These are phyloP conservation scores for Benthosema pterotum DNA, from an alignment of 2,797 vertebrate genomes.

Conservation along the genomic window DNA sequence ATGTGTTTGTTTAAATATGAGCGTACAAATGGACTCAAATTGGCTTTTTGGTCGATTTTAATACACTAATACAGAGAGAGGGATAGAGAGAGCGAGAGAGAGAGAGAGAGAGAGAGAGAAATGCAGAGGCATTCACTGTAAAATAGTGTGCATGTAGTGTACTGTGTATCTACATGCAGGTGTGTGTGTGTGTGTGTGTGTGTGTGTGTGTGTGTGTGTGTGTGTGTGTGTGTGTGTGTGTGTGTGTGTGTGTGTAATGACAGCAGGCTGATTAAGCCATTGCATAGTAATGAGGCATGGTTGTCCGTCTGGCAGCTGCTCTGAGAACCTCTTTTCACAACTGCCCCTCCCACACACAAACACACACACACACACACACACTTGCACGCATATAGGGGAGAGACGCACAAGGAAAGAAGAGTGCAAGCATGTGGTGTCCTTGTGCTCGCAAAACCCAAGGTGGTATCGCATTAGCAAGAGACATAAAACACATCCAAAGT, in stretches of 20 bases:
- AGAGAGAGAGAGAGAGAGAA: constrained; percentile 38
- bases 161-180: constrained; percentile 31
- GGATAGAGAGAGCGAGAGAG: constrained; percentile 30
- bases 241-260: constrained; percentile 65
- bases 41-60: no score
- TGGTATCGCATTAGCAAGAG: constrained; percentile 18
- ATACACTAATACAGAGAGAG: no score
- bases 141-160: constrained; percentile 64
- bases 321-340: constrained; percentile 73
- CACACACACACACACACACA: constrained; percentile 36
- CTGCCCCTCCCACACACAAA: constrained; percentile 65
- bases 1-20: no score
- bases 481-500: constrained; percentile 39
- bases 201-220: constrained; percentile 45
- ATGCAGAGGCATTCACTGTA: constrained; percentile 10
- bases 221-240: constrained; percentile 44
- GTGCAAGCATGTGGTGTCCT: constrained; percentile 11
- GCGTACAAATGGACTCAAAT: no score
- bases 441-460: not conserved
- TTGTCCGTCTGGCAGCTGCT: constrained; percentile 83
- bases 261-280: constrained; percentile 82
- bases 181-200: constrained; percentile 27
- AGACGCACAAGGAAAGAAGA: not conserved
- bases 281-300: constrained; percentile 83
- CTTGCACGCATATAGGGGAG: constrained; percentile 37